A percentile compares a stretch with the other conserved stretches of the same genome.
These are phyloP conservation scores for Vollenhovia emeryi DNA, from an alignment of 1,140 invertebrate species.

Conservation along the genomic window DNA sequence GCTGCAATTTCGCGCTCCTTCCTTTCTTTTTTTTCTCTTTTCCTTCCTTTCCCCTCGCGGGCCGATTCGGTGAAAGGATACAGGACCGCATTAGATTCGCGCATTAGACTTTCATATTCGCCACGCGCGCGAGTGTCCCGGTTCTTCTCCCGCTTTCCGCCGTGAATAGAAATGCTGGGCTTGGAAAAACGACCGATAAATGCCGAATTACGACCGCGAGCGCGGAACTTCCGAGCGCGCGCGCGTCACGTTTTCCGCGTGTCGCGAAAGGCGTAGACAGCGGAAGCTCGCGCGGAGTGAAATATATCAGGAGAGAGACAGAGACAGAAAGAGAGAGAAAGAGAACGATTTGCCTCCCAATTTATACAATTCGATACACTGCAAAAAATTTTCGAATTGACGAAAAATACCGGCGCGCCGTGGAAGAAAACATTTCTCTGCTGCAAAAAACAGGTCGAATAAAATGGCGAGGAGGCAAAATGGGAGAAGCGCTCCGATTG, in stretches of 20 bases:
- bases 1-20: neutral
- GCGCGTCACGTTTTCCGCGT: neutral
- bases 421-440: neutral
- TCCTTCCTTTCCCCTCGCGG: neutral
- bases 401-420: neutral
- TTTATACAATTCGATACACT: neutral
- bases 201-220: slow-evolving; percentile 38
- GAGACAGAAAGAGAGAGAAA: no score
- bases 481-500: neutral
- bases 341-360: slow-evolving; percentile 1
- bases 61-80: neutral
- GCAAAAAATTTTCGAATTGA: neutral
- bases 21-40: no score
- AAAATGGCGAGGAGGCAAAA: neutral
- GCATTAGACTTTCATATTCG: slow-evolving; percentile 69
- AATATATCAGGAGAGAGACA: no score
- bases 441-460: neutral
- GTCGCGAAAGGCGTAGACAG: neutral
- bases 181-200: slow-evolving; percentile 41
- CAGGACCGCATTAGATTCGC: slow-evolving; percentile 29
- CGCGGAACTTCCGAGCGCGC: neutral
- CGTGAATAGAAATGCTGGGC: slow-evolving; percentile 1
- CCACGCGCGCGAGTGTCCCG: slow-evolving; percentile 40
- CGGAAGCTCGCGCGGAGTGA: neutral
- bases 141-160: slow-evolving; percentile 3